Evolutionary conservation across 2,888 invertebrate genomes (phyloP), one percentile per base, ranked within the genome.

Genomic region (Resseliella maxima): DNA sequence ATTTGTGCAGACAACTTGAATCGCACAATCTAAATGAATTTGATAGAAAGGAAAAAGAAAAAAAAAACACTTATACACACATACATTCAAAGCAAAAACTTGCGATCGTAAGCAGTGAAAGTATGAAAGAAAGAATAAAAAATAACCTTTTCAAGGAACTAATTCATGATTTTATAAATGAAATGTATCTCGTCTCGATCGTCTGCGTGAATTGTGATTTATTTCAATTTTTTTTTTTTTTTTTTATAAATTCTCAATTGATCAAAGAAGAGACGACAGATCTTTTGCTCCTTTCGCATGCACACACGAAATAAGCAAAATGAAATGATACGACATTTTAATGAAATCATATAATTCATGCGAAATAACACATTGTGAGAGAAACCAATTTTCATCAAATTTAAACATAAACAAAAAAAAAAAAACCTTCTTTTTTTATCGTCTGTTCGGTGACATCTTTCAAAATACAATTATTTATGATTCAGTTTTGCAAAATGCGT

Each of bases 81-180:
- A n/a, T n/a, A n/a, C n/a, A 72, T 15, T 5, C 59, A 6, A 59
- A 50, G 27, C 24, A 27, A 31, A 72, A 1, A 72, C 15, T 72
- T 72, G 72, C 18, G 72, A 72, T 31, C 24, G 59, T 59, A 59
- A 59, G 5, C 72, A 72, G 35, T 72, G 72, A 72, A 72, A 72
- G 72, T 72, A 31, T 35, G 15, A 72, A 72, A 72, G 72, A 72
- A 72, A 72, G 72, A 31, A 31, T 35, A 5, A 72, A 72, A 72
- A 5, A 50, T 15, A 72, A 72, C n/a, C 72, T 3, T 31, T 72
- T 18, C 15, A 27, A 31, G 72, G 18, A 72, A 35, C 72, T 72
- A 31, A 72, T 72, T 72, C 72, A 72, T 31, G 10, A 31, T 72
- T 15, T 35, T 59, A 2, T 10, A n/a, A 72, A 35, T 31, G 31